phyloP scores from a whole-genome alignment of 92 coral and sea anemone genomes.

The Parazoanthus swiftii region DNA sequence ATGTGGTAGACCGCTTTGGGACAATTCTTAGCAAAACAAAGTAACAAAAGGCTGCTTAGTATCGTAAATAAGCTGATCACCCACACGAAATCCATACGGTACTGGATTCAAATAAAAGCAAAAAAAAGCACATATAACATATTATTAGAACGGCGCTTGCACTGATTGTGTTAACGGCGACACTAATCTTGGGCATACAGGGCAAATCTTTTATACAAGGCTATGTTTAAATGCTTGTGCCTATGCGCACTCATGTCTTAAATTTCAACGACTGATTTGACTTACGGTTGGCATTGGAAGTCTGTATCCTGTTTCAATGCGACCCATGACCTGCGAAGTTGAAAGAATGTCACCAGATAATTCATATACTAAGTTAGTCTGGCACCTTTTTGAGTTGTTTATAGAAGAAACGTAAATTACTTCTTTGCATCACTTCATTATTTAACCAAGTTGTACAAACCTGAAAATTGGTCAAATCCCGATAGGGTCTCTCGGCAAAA shows the following conservation, averaged over 20 bases:
- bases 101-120: not conserved
- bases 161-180: too few species aligned
- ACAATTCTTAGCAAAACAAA: conserved; percentile 50
- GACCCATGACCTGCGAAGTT: conserved; percentile 40
- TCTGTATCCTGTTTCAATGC: conserved; percentile 45
- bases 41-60: not conserved
- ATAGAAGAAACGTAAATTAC: not conserved
- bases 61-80: not conserved
- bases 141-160: too few species aligned
- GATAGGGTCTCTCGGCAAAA: conserved; percentile 57
- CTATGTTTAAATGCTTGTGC: not conserved
- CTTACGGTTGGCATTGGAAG: conserved; percentile 46
- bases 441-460: too few species aligned
- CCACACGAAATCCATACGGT: not conserved
- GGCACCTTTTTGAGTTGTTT: too few species aligned
- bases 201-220: not conserved
- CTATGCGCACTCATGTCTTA: not conserved
- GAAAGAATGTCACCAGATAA: too few species aligned
- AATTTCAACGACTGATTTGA: not conserved
- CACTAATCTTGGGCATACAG: too few species aligned
- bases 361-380: not conserved
- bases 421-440: too few species aligned
- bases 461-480: conserved; percentile 52
- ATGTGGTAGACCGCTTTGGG: conserved; percentile 64
- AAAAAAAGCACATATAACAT: too few species aligned